Evolutionary conservation across 1,140 invertebrate genomes (phyloP).

Genomic region (Heterodera schachtii): DNA sequence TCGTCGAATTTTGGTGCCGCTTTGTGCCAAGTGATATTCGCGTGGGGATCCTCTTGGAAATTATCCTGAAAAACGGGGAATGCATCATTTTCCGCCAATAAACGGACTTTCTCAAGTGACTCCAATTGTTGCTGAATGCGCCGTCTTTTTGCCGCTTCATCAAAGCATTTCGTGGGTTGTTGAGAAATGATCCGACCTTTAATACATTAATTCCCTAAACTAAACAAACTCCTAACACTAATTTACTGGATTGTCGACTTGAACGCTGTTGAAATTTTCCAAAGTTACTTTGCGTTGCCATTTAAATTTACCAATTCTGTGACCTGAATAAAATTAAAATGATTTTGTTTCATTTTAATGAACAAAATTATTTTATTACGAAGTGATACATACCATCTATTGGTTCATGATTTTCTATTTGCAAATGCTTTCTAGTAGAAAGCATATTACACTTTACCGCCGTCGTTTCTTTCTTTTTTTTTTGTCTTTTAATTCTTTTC

Average conservation of each 20-base stretch:
- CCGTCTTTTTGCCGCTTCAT: conserved; percentile 29
- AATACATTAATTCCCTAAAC: not conserved
- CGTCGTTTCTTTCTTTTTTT: too few relatives aligned
- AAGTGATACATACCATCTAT: too few relatives aligned
- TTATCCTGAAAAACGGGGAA: conserved; percentile 32
- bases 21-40: conserved; percentile 36
- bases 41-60: conserved; percentile 40
- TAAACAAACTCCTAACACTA: not conserved
- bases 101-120: conserved; percentile 36
- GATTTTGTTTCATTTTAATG: too few relatives aligned
- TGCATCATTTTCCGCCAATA: too few relatives aligned
- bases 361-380: too few relatives aligned
- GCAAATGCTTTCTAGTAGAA: too few relatives aligned
- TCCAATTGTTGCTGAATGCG: conserved; percentile 33
- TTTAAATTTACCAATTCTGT: not conserved
- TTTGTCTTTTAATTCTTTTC: too few relatives aligned
- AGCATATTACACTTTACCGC: too few relatives aligned
- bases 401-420: too few relatives aligned
- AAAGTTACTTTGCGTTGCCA: not conserved
- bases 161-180: conserved; percentile 11
- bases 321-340: too few relatives aligned
- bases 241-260: conserved; percentile 10
- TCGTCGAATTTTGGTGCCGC: conserved; percentile 38
- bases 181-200: conserved; percentile 24
- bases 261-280: not conserved